A percentile compares a stretch with the other conserved stretches of the same genome.
phyloP scores from a whole-genome alignment of 2,797 vertebrate species.

The Coendou prehensilis region DNA sequence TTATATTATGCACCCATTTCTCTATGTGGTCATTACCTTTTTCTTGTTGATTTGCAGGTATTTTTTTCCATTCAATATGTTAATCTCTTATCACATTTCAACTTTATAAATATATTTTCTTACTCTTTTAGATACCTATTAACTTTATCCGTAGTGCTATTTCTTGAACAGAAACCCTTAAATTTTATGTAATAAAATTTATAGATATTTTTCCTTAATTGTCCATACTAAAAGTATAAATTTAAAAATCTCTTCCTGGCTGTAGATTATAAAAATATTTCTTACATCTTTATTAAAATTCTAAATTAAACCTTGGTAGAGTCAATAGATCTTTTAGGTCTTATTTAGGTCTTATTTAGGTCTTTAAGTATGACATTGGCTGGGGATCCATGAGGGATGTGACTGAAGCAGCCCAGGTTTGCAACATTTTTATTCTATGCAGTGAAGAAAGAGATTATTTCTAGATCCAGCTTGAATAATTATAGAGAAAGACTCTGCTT shows the following conservation, averaged over 20 bases:
- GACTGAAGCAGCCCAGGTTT: not conserved
- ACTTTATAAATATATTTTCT: not conserved
- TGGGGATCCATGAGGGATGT: not conserved
- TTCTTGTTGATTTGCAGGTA: not conserved
- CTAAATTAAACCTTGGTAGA: constrained; percentile 16
- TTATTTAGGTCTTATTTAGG: not conserved
- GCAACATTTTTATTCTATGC: not conserved
- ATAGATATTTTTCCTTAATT: not conserved
- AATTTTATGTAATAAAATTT: constrained; percentile 14
- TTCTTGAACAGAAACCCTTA: not conserved
- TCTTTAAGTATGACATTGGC: not conserved
- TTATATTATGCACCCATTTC: not conserved
- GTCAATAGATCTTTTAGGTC: not conserved
- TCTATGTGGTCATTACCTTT: not conserved
- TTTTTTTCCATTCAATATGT: not conserved
- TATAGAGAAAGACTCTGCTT: not conserved
- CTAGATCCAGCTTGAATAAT: constrained; percentile 31
- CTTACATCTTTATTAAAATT: constrained; percentile 34
- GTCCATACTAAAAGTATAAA: not conserved
- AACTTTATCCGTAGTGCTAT: not conserved
- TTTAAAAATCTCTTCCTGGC: not conserved
- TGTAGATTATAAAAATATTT: not conserved
- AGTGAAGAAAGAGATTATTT: constrained; percentile 3
- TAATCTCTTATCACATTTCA: not conserved
- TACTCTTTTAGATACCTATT: constrained; percentile 16